Conservation (phyloP, 2,888 invertebrate genomes). For the Nomada ferruginata region DNA sequence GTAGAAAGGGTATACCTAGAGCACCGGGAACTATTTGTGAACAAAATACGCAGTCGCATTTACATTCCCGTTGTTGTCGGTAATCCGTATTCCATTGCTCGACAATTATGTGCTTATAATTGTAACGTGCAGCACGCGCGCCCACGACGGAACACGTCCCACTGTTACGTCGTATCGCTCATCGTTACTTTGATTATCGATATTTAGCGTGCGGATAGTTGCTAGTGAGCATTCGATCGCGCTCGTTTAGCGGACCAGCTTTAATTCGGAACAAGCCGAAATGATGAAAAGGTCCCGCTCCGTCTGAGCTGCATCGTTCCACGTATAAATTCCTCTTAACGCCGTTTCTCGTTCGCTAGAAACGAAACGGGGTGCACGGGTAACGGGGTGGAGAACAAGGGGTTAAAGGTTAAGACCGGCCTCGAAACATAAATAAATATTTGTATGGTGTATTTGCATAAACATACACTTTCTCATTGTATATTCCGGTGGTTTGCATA, state of each 20-base stretch:
- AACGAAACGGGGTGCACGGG: conserved; percentile 5
- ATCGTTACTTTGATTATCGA: conserved; percentile 15
- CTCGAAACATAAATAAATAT: conserved; percentile 71
- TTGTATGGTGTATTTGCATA: conserved; percentile 68
- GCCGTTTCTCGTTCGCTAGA: conserved; percentile 5
- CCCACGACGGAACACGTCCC: not conserved
- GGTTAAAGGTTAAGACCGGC: conserved; percentile 69
- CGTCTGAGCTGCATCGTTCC: not conserved
- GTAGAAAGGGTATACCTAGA: not conserved
- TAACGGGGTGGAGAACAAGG: conserved; percentile 21
- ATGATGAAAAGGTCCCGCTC: not conserved
- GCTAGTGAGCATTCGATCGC: conserved; percentile 2
- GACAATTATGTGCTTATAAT: not conserved
- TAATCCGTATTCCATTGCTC: not conserved
- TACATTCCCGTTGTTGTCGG: not conserved
- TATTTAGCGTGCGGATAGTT: conserved; percentile 17
- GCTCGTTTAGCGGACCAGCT: not conserved
- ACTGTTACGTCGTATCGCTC: conserved; percentile 2
- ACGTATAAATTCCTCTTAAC: conserved; percentile 23
- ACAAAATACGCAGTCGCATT: not conserved
- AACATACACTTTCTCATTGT: conserved; percentile 77
- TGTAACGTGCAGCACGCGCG: not conserved
- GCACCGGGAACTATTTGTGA: not conserved
- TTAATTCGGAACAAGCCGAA: not conserved
- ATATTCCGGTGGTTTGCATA: conserved; percentile 77